These are phyloP conservation scores for Anoplophora glabripennis DNA, from an alignment of 1,140 invertebrate genomes.

Conservation along the genomic window DNA sequence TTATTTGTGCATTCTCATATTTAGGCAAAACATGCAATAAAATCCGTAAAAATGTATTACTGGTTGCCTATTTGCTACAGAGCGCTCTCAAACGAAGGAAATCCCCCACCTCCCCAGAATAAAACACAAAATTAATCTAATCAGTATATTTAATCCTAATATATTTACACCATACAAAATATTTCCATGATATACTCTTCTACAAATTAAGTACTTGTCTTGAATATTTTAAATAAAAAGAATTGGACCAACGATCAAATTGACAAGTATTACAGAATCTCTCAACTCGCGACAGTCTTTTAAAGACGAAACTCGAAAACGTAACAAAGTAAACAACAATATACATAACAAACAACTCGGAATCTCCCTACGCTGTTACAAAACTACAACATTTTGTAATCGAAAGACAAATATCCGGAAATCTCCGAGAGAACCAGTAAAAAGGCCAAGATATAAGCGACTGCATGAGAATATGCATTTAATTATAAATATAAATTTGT, in stretches of 20 bases:
- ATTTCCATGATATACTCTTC: too few species aligned
- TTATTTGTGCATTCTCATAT: too few species aligned
- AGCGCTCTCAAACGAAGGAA: too few species aligned
- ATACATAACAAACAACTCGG: background rate
- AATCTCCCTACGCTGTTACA: conserved; percentile 4
- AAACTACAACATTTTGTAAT: conserved; percentile 32
- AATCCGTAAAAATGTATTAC: too few species aligned
- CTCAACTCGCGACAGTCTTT: conserved; percentile 15
- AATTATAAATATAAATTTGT: conserved; percentile 15
- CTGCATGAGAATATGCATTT: background rate
- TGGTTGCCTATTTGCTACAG: too few species aligned
- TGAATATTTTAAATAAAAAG: conserved; percentile 2
- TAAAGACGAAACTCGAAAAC: conserved; percentile 18
- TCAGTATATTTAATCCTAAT: too few species aligned
- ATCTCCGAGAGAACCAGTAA: background rate
- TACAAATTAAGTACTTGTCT: conserved; percentile 29
- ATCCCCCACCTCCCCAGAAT: too few species aligned
- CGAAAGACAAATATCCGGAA: conserved; percentile 1
- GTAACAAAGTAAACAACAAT: conserved; percentile 17
- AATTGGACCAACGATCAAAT: conserved; percentile 12
- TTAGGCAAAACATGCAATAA: too few species aligned
- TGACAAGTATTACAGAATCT: conserved; percentile 20
- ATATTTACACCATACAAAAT: too few species aligned
- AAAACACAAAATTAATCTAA: too few species aligned
- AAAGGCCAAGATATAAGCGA: background rate